Evolutionary conservation across 2,888 invertebrate genomes (phyloP), one percentile per base, ranked within the genome.

Genomic region (Mythimna lalbum): DNA sequence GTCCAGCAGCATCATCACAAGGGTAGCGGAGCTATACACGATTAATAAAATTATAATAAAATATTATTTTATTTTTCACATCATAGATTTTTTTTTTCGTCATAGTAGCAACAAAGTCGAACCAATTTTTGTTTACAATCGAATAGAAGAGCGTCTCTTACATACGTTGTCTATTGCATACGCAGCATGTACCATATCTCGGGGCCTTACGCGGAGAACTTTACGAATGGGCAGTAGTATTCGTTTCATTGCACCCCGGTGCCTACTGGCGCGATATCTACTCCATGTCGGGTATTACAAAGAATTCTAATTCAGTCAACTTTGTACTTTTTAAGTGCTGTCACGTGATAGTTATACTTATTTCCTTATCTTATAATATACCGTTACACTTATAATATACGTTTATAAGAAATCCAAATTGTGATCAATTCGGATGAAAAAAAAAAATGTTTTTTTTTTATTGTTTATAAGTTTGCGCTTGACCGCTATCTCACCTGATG

Each of bases 191-290:
- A 5, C 39, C 63, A 72, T 85, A 77, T 80, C 82, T 74, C 50
- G 72, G 50, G n/a, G 62, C 57, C 69, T 73, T 76, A 73, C 78
- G 69, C 60, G 56, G 65, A 80, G 73, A 89, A 90, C 82, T 92
- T 92, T 90, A 90, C 87, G 89, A 89, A 92, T 90, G 86, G 90
- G 87, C 90, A 88, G 91, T 92, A 88, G 89, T 89, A 83, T 69
- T 83, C 78, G 83, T 87, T 86, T 87, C 89, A 92, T 90, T 87
- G 89, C 86, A 87, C 92, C 90, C 92, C 69, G 63, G 91, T 89
- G 92, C 82, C 88, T 82, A 86, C 83, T 82, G 79, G 73, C 68
- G 77, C 71, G 62, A 78, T 86, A 88, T 86, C 83, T 82, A 55
- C 60, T 77, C 43, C 63, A 55, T 50, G 62, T 60, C 52, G 53